Conservation (phyloP, 1,140 invertebrate species). For the Bombus fervidus region DNA sequence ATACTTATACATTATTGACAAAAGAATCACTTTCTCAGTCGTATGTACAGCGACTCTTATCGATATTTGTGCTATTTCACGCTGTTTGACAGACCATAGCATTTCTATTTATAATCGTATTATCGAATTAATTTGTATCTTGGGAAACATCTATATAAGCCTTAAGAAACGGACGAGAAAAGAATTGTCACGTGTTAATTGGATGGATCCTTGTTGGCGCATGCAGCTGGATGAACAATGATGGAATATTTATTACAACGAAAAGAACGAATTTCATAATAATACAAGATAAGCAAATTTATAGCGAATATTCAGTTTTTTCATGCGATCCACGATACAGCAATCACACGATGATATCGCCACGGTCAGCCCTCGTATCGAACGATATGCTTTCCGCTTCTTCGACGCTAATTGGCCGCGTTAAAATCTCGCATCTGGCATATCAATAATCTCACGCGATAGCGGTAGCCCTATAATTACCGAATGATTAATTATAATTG, state of each 20-base stretch:
- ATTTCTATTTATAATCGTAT: too few species aligned
- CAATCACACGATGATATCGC: slow-evolving; percentile 33
- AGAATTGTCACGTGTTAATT: not conserved
- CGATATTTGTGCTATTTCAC: too few species aligned
- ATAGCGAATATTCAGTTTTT: not conserved
- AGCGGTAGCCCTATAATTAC: slow-evolving; percentile 52
- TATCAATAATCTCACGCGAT: slow-evolving; percentile 51
- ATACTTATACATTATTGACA: too few species aligned
- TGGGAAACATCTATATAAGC: not conserved
- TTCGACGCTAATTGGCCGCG: slow-evolving; percentile 44
- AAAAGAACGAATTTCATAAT: not conserved
- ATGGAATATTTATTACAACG: not conserved
- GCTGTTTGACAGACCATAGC: too few species aligned
- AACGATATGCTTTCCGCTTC: slow-evolving; percentile 46
- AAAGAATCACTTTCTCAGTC: too few species aligned
- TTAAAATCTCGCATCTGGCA: slow-evolving; percentile 48
- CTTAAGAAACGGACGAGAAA: not conserved
- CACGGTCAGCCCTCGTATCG: slow-evolving; percentile 17
- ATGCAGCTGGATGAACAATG: not conserved
- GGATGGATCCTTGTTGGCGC: not conserved
- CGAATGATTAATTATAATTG: slow-evolving; percentile 59
- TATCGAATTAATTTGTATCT: not conserved
- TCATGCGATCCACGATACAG: slow-evolving; percentile 1
- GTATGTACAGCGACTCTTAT: too few species aligned
- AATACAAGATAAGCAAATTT: slow-evolving; percentile 10